Conservation (phyloP, 2,113 vertebrate species). For the Asarcornis scutulata region DNA sequence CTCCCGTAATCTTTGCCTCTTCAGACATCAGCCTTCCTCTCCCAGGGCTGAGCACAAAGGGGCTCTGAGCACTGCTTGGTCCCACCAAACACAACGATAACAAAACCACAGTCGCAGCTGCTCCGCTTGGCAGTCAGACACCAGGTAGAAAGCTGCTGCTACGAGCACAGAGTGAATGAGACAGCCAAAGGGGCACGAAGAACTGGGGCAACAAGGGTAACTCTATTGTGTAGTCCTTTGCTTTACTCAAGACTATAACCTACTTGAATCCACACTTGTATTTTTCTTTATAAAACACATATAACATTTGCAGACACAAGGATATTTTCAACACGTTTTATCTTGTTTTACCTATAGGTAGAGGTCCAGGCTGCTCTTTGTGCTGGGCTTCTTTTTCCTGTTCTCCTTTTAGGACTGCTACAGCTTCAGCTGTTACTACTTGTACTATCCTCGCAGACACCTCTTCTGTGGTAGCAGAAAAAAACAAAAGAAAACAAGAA, state of each 20-base stretch:
- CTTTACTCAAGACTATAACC: background rate
- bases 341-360: slow-evolving; percentile 90
- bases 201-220: background rate
- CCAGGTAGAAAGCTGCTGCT: background rate
- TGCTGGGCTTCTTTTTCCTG: slow-evolving; percentile 89
- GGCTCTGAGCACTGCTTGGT: background rate
- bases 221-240: background rate
- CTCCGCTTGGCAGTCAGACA: fast-evolving
- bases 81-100: fast-evolving
- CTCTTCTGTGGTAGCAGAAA: slow-evolving; percentile 86
- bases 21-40: background rate
- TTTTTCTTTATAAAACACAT: background rate
- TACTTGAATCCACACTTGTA: background rate
- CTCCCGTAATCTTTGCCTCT: background rate
- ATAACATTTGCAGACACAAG: background rate
- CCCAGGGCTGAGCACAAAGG: background rate
- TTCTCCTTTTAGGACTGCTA: slow-evolving; percentile 96
- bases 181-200: background rate
- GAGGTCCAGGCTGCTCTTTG: slow-evolving; percentile 83
- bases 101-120: background rate
- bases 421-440: slow-evolving; percentile 98
- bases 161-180: background rate
- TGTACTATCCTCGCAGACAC: slow-evolving; percentile 98
- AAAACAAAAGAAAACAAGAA: slow-evolving; percentile 49
- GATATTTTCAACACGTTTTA: background rate